Percentiles rank a stretch among this genome's conserved stretches.
Evolutionary conservation across 1,140 invertebrate species (phyloP).

Genomic region (Danaus plexippus): DNA sequence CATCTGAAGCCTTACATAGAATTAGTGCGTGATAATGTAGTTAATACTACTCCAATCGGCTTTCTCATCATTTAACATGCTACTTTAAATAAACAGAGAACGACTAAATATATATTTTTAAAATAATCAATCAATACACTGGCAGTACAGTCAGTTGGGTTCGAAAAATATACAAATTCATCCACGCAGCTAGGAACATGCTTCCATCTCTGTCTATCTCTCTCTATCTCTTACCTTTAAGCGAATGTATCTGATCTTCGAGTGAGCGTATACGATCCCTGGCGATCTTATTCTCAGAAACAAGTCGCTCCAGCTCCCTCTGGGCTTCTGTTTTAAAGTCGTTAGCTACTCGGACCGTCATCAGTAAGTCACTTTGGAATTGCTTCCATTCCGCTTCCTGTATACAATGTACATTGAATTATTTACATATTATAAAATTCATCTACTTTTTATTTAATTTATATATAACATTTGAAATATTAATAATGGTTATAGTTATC

Average conservation of each 20-base stretch:
- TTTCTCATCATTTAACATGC: constrained; percentile 18
- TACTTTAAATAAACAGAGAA: constrained; percentile 8
- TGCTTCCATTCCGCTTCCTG: constrained; percentile 91
- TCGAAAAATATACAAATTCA: too few relatives aligned
- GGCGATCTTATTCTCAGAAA: constrained; percentile 86
- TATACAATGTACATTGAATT: not conserved
- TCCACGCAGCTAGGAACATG: not conserved
- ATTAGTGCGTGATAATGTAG: constrained; percentile 54
- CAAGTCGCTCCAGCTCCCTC: constrained; percentile 84
- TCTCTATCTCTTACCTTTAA: constrained; percentile 76
- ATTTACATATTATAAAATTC: too few relatives aligned
- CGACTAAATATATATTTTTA: too few relatives aligned
- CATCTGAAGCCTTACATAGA: constrained; percentile 48
- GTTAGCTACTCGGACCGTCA: constrained; percentile 94
- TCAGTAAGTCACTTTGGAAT: constrained; percentile 92
- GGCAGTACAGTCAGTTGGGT: too few relatives aligned
- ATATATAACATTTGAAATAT: too few relatives aligned
- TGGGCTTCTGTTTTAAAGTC: constrained; percentile 93
- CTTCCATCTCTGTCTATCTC: constrained; percentile 1
- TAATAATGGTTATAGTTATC: too few relatives aligned
- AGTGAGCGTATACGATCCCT: constrained; percentile 82
- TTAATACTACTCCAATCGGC: constrained; percentile 17
- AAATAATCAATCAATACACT: too few relatives aligned
- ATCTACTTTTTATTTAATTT: too few relatives aligned
- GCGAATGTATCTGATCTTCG: constrained; percentile 85